These are phyloP conservation scores for Anguilla pacifica DNA, from an alignment of 2,797 vertebrate genomes.

Conservation along the genomic window DNA sequence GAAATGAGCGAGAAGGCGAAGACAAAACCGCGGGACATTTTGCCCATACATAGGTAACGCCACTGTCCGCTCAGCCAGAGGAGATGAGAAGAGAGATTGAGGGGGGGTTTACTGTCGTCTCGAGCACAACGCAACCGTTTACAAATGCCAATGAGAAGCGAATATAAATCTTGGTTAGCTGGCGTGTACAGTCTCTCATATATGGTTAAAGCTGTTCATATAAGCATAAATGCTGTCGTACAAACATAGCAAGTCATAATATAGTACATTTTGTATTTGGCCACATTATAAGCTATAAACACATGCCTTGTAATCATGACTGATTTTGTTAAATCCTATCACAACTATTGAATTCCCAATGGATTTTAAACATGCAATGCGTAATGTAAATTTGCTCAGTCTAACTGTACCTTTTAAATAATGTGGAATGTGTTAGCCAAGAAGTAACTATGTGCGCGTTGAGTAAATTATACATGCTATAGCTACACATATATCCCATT, in stretches of 20 bases:
- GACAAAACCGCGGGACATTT: slow-evolving; percentile 38
- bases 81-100: slow-evolving; percentile 28
- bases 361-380: background rate
- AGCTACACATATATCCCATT: background rate
- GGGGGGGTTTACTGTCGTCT: slow-evolving; percentile 16
- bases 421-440: background rate
- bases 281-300: background rate
- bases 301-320: background rate
- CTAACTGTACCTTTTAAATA: background rate
- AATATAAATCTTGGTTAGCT: slow-evolving; percentile 19
- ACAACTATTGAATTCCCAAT: background rate
- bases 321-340: background rate
- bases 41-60: slow-evolving; percentile 5
- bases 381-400: background rate
- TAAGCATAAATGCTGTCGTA: background rate
- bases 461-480: background rate
- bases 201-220: background rate
- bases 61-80: slow-evolving; percentile 27
- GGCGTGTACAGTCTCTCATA: background rate
- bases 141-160: background rate
- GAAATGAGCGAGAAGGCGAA: slow-evolving; percentile 38
- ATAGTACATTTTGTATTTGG: background rate
- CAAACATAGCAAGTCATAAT: background rate
- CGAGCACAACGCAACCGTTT: slow-evolving; percentile 5
- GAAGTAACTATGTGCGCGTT: background rate